These are phyloP conservation scores for Amblyraja radiata DNA, from an alignment of 2,797 vertebrate species.

Conservation along the genomic window DNA sequence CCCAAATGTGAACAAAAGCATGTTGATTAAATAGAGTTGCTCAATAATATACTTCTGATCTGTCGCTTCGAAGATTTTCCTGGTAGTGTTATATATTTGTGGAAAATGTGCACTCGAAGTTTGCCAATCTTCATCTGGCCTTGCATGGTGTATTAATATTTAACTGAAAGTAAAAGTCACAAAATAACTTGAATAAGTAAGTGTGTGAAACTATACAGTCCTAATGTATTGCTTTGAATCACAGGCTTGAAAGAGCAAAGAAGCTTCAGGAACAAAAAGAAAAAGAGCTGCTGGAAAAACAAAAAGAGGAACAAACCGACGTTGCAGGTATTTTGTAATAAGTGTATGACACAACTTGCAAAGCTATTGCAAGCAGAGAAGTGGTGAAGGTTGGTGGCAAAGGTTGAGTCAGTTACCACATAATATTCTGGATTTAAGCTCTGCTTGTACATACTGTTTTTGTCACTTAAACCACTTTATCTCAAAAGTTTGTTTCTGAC, in stretches of 20 bases:
- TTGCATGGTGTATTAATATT: not conserved
- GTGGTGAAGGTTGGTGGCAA: too few relatives aligned
- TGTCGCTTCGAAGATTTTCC: not conserved
- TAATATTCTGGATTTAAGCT: too few relatives aligned
- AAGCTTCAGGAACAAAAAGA: constrained; percentile 96
- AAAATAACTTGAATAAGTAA: not conserved
- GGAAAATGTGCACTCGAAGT: not conserved
- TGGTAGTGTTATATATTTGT: not conserved
- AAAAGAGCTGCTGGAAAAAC: constrained; percentile 90
- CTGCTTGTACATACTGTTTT: too few relatives aligned
- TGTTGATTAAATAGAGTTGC: not conserved
- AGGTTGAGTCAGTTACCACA: too few relatives aligned
- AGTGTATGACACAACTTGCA: not conserved
- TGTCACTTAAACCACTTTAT: too few relatives aligned
- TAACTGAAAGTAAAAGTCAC: not conserved
- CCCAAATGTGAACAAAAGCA: not conserved
- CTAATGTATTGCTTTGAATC: not conserved
- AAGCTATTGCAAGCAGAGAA: not conserved
- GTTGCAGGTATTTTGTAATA: constrained; percentile 64
- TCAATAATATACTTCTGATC: not conserved
- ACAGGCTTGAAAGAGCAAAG: constrained; percentile 90
- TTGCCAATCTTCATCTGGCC: not conserved
- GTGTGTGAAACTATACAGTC: not conserved
- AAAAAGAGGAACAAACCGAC: constrained; percentile 81
- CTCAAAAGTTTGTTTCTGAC: too few relatives aligned